Base-by-base conservation (phyloP, 2,888 invertebrate genomes). In the Catocala fraxini region DNA sequence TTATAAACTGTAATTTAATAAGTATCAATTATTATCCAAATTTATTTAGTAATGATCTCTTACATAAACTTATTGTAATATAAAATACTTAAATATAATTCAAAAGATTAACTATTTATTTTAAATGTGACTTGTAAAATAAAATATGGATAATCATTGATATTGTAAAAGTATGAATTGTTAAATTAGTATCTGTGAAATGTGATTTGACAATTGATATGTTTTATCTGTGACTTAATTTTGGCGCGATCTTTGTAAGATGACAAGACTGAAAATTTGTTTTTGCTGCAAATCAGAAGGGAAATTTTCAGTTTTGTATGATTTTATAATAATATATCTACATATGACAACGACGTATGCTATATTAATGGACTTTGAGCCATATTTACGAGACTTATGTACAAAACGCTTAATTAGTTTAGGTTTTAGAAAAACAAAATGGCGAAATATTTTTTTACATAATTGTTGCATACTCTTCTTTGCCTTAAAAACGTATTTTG, bases 321-420 rank as follows among this genome's bases (percentile, higher is more conserved):
- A 60, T 51, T 47, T 51, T 35, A 51, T 13, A 15, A 34, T 25
- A 25, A 39, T 49, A 49, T 43, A 12, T 52, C 41, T 39, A 39
- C 49, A 58, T 6, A 34, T 45, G 59, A 60, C 70, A 71, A 88
- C 83, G 85, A 88, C 88, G 55, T 71, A 58, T 34, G 89, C 89
- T 81, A 63, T 81, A 63, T 61, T 59, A 76, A 83, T 63, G 88
- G 89, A 89, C 72, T 75, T 71, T 68, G 89, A 87, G 78, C 75
- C 79, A 77, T 82, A 80, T 77, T 72, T 69, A 56, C 42, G 56
- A 71, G 51, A 65, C 63, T 73, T 65, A 60, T 68, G 70, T 74
- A 75, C 71, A 80, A 75, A 72, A 81, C 76, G 81, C 79, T 82
- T 81, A 79, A 35, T 71, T 68, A 78, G 68, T 59, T 51, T 76